Percentiles rank a stretch among this genome's conserved stretches.
Conservation (phyloP, 2,888 invertebrate species). For the Drosophila longiperda region DNA sequence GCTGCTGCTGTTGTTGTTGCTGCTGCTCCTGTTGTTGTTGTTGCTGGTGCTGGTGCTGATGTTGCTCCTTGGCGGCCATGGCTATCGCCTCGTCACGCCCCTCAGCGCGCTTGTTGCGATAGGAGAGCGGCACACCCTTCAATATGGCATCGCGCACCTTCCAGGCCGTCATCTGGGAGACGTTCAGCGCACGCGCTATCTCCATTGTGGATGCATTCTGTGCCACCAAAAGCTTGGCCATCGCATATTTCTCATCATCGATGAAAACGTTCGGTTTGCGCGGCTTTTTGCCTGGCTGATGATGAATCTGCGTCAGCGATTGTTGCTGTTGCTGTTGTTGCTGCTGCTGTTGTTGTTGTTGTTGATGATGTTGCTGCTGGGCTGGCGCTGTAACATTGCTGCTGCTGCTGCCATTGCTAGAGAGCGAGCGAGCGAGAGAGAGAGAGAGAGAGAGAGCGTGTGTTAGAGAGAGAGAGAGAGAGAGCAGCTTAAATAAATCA, state of each 20-base stretch:
- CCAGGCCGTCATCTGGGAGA: conserved; percentile 85
- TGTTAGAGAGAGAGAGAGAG: neutral
- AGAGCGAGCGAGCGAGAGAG: neutral
- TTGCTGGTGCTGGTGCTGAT: conserved; percentile 60
- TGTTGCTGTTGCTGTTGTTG: conserved; percentile 29
- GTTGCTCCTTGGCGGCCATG: conserved; percentile 47
- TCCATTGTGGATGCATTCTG: conserved; percentile 84
- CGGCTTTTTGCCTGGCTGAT: conserved; percentile 80
- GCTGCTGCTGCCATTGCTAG: conserved; percentile 68
- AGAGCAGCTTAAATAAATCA: neutral
- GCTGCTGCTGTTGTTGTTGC: conserved; percentile 53
- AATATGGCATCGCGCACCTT: conserved; percentile 84
- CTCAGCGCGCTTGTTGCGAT: conserved; percentile 82
- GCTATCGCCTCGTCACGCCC: conserved; percentile 50
- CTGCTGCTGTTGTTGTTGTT: conserved; percentile 37
- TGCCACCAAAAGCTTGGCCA: conserved; percentile 83
- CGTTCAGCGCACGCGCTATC: conserved; percentile 83
- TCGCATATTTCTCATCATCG: conserved; percentile 84
- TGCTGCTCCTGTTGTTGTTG: conserved; percentile 47
- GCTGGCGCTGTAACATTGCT: conserved; percentile 48
- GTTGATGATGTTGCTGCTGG: conserved; percentile 39
- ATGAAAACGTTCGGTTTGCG: conserved; percentile 84
- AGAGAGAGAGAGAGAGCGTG: neutral
- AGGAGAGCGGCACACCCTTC: conserved; percentile 84
- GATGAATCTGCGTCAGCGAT: conserved; percentile 18